Conservation (phyloP, 2,888 invertebrate genomes). For the Omphaloscelis lunosa region DNA sequence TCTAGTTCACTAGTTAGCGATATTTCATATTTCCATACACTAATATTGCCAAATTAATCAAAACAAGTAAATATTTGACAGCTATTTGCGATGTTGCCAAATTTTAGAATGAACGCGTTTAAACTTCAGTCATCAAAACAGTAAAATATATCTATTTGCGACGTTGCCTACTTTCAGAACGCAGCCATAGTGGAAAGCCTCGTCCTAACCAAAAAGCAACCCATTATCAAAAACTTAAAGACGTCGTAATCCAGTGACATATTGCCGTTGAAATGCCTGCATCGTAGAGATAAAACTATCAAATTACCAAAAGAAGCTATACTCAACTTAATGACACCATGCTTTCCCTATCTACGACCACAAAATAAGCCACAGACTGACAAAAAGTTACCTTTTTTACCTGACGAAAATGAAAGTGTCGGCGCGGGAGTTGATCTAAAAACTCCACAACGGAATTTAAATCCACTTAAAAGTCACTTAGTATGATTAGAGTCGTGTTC, state of each 20-base stretch:
- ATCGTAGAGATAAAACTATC: constrained; percentile 37
- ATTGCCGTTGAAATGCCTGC: neutral
- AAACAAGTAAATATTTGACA: too few species aligned
- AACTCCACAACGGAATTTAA: constrained; percentile 65
- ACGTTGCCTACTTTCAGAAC: too few species aligned
- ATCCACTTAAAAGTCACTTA: constrained; percentile 73
- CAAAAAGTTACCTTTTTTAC: constrained; percentile 67
- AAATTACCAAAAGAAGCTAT: constrained; percentile 50
- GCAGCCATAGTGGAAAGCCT: neutral
- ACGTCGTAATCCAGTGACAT: neutral
- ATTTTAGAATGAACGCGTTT: too few species aligned
- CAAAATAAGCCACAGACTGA: constrained; percentile 56
- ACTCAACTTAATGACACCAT: constrained; percentile 45
- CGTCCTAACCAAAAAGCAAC: neutral
- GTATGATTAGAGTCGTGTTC: constrained; percentile 56
- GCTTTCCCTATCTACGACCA: constrained; percentile 64
- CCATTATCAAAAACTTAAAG: neutral
- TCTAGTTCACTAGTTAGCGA: too few species aligned
- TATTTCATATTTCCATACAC: too few species aligned
- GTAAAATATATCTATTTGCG: too few species aligned
- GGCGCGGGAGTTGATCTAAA: constrained; percentile 55
- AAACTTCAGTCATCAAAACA: too few species aligned
- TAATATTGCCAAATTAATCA: too few species aligned
- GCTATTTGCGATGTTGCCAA: too few species aligned
- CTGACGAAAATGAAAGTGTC: constrained; percentile 72